Evolutionary conservation across 2,888 invertebrate genomes (phyloP), one percentile per base, ranked within the genome.

Genomic region (Limulus polyphemus): DNA sequence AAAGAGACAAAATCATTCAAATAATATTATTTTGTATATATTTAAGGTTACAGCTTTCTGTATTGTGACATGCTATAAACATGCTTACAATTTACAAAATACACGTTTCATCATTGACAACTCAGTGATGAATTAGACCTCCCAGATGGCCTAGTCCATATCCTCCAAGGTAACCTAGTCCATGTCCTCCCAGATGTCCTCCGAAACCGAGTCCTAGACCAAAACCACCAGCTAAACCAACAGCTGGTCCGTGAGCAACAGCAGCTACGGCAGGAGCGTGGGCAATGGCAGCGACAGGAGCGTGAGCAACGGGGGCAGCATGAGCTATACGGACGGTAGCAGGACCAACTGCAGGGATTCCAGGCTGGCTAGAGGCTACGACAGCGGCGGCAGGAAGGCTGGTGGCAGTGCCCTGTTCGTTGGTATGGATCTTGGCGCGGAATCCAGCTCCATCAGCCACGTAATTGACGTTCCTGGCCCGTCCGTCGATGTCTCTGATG

Each of bases 361-460:
- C 56, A 11, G 47, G 32, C 11, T 17, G 46, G n/a, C 32, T n/a
- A 12, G 47, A 17, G n/a, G 56, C 47, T 11, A n/a, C 10, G 47
- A 60, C 32, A 49, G 58, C 49, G 10, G 63, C 60, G 5, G 63
- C 63, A 17, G 49, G 46, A 16, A 57, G 57, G 47, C 58, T 63
- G 50, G 16, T 63, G 10, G 59, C 32, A 17, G 63, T 63, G 46
- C 63, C 63, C 10, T 60, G 63, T 55, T 63, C 63, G 47, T 63
- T 63, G 47, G 63, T 61, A 46, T 56, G 57, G 56, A 63, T 61
- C 55, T 61, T 61, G 47, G 61, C 63, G 46, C 63, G 17, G 59
- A 63, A 63, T 49, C 63, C 63, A 52, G 52, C 52, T 46, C 50
- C 63, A 60, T 63, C 63, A 57, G 63, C 63, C 13, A 63, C 60